Evolutionary conservation across 2,888 invertebrate genomes (phyloP), one percentile per base, ranked within the genome.

Genomic region (Stomorhina lunata): DNA sequence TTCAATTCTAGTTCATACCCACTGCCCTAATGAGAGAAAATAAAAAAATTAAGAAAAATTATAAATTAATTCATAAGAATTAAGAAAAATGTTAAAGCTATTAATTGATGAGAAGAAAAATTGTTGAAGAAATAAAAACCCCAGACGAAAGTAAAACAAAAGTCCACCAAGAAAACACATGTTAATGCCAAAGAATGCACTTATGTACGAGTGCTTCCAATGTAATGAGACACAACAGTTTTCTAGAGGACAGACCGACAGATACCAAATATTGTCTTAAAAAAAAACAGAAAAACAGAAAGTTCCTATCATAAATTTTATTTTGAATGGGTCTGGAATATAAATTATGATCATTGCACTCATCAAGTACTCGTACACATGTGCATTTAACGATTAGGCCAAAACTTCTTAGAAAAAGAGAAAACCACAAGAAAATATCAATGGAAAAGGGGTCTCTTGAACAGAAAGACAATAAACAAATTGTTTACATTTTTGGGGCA

Each of bases 21-120:
- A 20, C 17, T 10, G 12, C 15, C 22, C 37, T 17, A 48, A 61
- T 63, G 53, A 22, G 40, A 40, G 22, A 63, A 73, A 45, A 73
- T 63, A 63, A n/a, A n/a, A n/a, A n/a, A 55, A 73, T 73, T 73
- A 55, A 53, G 43, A 73, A 43, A 43, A 73, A 61, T 55, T 63
- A 73, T 53, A 53, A 43, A 63, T 53, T 43, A 63, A 63, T 73
- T 63, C 73, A 63, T 29, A 63, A 53, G 63, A 73, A 73, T 53
- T 53, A 55, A 32, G 29, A 48, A 66, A 40, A 61, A 5, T 25
- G 10, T 25, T 40, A 61, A 61, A 40, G 22, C 22, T 40, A 9
- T n/a, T 22, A 34, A 59, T 34, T 37, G 6, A 59, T 34, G 6
- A 59, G 15, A 12, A 12, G 6, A 29, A 4, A 1, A 4, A 15